Percentiles rank a stretch among this genome's conserved stretches.
These are phyloP conservation scores for Diadegma fenestrale DNA, from an alignment of 2,888 invertebrate genomes.

Conservation along the genomic window DNA sequence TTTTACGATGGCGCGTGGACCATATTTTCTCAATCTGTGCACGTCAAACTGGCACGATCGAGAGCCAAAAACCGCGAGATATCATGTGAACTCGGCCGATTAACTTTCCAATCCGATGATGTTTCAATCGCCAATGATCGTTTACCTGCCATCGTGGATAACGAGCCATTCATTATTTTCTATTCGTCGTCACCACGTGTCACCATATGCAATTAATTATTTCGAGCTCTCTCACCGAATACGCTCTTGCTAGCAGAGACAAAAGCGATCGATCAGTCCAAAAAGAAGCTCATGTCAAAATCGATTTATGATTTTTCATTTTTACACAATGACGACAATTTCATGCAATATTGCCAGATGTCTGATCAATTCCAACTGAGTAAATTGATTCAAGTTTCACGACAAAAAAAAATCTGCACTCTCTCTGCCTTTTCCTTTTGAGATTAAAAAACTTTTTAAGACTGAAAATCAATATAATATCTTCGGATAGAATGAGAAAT, in stretches of 20 bases:
- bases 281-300: neutral
- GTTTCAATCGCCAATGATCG: slow-evolving; percentile 44
- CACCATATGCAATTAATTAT: slow-evolving; percentile 51
- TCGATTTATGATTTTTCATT: neutral
- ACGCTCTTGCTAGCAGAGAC: neutral
- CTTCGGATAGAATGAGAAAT: neutral
- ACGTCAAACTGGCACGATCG: slow-evolving; percentile 41
- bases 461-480: neutral
- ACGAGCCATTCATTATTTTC: slow-evolving; percentile 64
- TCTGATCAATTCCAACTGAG: neutral
- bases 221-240: slow-evolving; percentile 36
- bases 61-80: slow-evolving; percentile 29
- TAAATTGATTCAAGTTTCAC: neutral
- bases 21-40: slow-evolving; percentile 31
- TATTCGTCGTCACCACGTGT: slow-evolving; percentile 34
- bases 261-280: neutral
- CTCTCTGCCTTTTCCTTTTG: neutral
- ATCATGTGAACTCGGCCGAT: slow-evolving; percentile 23
- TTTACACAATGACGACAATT: neutral
- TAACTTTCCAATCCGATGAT: slow-evolving; percentile 53
- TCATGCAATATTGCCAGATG: neutral
- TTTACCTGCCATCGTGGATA: slow-evolving; percentile 44
- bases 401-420: neutral
- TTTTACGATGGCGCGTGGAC: slow-evolving; percentile 38
- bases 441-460: neutral